Evolutionary conservation across 2,888 invertebrate species (phyloP).

Genomic region (Athripsodes cinereus): DNA sequence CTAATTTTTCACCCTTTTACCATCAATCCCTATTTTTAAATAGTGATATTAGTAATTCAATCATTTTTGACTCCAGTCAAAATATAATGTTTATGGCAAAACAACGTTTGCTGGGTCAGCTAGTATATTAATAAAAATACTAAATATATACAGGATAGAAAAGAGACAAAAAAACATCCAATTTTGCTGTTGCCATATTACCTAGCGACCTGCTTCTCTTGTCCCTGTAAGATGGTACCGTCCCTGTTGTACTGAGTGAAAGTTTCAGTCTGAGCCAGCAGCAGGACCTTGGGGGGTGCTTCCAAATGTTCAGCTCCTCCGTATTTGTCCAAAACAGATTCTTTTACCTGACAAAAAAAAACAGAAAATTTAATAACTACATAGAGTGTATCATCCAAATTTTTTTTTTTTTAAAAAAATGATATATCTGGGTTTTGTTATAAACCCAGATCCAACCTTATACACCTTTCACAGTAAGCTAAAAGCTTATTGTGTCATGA

Average conservation of each 20-base stretch:
- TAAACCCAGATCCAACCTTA: no score
- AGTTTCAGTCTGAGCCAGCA: constrained; percentile 91
- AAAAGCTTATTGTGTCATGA: no score
- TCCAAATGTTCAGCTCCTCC: constrained; percentile 91
- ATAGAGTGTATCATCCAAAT: neutral
- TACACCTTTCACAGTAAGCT: no score
- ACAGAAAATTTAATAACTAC: neutral
- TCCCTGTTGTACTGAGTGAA: constrained; percentile 94
- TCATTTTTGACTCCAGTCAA: no score
- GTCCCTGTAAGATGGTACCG: constrained; percentile 80
- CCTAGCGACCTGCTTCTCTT: constrained; percentile 79
- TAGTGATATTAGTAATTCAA: no score
- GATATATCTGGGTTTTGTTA: no score
- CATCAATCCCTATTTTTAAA: no score
- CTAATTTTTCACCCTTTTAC: no score
- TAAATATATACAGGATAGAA: neutral
- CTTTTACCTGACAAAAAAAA: constrained; percentile 60
- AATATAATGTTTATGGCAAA: no score
- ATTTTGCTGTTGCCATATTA: no score
- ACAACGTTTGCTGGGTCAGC: no score
- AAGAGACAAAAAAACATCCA: neutral
- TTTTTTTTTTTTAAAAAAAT: neutral
- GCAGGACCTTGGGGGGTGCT: constrained; percentile 80
- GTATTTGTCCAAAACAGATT: constrained; percentile 84
- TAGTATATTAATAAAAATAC: no score